Base-by-base conservation (phyloP, 2,888 invertebrate genomes). In the Halictus ligatus region DNA sequence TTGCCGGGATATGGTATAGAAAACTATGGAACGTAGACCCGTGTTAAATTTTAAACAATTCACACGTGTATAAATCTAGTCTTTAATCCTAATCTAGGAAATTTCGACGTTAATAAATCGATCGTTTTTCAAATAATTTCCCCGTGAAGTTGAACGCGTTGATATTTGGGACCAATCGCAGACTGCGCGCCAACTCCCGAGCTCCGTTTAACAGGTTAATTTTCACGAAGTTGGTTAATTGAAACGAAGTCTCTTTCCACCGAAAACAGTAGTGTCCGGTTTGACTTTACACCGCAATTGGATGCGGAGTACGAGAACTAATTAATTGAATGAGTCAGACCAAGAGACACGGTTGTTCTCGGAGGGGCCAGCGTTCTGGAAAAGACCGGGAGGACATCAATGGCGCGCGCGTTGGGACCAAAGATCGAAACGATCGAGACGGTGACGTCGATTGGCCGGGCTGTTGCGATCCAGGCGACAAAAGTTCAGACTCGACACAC, bases 401-500 rank as follows among this genome's bases (percentile, higher is more conserved):
- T 54, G 54, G 54, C 54, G 54, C 54, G 21, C 54, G n/a, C n/a
- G 8, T 54, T n/a, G 54, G 54, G 25, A 60, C 60, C 60, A 25
- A 60, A 25, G 60, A 60, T 60, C 25, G 25, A 60, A 15, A 25
- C 60, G 60, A 54, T 54, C 54, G 54, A n/a, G n/a, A 54, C 54
- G 54, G n/a, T 54, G 54, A 54, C 54, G 54, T 48, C 29, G 43
- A 48, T 73, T 73, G 48, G 54, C 54, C 54, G 54, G 29, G 18
- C 75, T 43, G 40, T 21, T 40, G 69, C 18, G 69, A 43, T 40
- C 69, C 21, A 40, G 73, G 25, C 73, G 58, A 74, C 15, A 72
- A 85, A 78, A 84, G 67, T 67, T 73, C 13, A 40, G 21, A n/a
- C 40, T 40, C 50, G 67, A 50, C 35, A 29, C 64, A 29, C 64